A percentile compares a stretch with the other conserved stretches of the same genome.
phyloP scores from a whole-genome alignment of 1,140 invertebrate species.

The Bombus terrestris region DNA sequence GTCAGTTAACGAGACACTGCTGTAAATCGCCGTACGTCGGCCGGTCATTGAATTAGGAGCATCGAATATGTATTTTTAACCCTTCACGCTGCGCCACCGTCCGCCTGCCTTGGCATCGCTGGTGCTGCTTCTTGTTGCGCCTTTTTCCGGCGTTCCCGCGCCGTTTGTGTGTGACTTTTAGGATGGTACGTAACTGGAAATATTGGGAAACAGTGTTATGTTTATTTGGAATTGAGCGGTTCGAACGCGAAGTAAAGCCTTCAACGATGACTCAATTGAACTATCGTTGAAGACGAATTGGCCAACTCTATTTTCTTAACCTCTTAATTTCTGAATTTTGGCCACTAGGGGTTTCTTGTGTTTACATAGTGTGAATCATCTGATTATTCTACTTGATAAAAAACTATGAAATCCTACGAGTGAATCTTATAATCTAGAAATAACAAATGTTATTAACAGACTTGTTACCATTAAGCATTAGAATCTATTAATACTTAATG shows the following conservation, averaged over 20 bases:
- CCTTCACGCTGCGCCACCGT: background rate
- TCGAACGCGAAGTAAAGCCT: background rate
- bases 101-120: background rate
- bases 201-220: background rate
- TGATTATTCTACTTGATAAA: too few relatives aligned
- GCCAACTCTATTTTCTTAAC: background rate
- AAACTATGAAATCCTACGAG: too few relatives aligned
- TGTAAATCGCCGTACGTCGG: constrained; percentile 28
- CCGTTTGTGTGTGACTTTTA: background rate
- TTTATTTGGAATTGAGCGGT: background rate
- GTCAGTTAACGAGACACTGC: background rate
- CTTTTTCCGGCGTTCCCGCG: constrained; percentile 4
- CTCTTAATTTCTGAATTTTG: background rate
- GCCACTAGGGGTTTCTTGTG: background rate
- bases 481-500: too few relatives aligned
- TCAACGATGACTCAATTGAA: background rate
- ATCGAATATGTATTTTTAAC: constrained; percentile 49
- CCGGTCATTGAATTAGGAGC: constrained; percentile 45
- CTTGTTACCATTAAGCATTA: too few relatives aligned
- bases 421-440: too few relatives aligned
- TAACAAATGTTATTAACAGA: too few relatives aligned
- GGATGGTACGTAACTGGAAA: background rate
- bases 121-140: background rate
- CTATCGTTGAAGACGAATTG: background rate
- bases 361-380: too few relatives aligned